Base-by-base conservation (phyloP, 2,797 vertebrate genomes). In the Percopsis omiscomaycus region DNA sequence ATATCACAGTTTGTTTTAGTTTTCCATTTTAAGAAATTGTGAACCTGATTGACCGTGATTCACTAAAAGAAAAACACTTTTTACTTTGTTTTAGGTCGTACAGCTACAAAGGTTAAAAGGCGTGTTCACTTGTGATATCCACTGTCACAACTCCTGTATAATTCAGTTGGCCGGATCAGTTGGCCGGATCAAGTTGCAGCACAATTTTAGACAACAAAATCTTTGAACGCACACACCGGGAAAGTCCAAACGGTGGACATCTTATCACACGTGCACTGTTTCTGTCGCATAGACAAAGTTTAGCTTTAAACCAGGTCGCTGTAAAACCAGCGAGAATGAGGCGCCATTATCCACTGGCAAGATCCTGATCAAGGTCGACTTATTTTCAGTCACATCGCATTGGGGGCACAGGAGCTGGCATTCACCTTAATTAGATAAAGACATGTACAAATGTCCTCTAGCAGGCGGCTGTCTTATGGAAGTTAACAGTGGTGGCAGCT, bases 391-490 rank as follows among this genome's bases (percentile, higher is more conserved):
- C 90, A 86, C 84, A 83, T 86, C 87, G 89, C 84, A 78, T 84
- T 84, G 81, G 76, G 77, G 89, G 85, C 82, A 83, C 73, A 84
- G 73, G 84, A 88, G 87, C 86, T 92, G 90, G 88, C 92, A 89
- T 91, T 92, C 88, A 87, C 89, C 89, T 92, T 94, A 92, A 93
- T 93, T 92, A 91, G 90, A 93, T 90, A 86, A 92, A 92, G 91
- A 90, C 89, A 89, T 90, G 89, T 89, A 92, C 87, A 89, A 91
- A 92, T 88, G 90, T 93, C 90, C 90, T 92, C 86, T 88, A 92
- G 90, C 87, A 90, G 89, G 88, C 84, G 84, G 87, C 87, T 89
- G 90, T 92, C 92, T 90, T 80, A 78, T 80, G 81, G 85, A 92
- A 89, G 89, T 90, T 91, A 90, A 80, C 80, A 64, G 86, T 82